These are phyloP conservation scores for Monopis laevigella DNA, from an alignment of 2,888 invertebrate species.

Conservation along the genomic window DNA sequence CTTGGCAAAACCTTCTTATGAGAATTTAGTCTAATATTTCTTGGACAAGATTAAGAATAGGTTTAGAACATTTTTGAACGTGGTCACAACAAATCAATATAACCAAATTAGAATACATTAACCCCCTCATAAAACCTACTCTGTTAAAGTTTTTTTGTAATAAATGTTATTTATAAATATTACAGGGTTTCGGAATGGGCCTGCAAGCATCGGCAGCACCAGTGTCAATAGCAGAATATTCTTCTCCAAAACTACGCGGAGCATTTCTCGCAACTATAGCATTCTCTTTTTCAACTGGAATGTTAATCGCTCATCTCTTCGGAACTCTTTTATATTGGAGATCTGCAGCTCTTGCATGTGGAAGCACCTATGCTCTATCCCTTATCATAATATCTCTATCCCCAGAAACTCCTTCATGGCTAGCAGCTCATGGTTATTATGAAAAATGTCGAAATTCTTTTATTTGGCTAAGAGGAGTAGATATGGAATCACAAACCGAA, in stretches of 20 bases:
- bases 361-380: conserved; percentile 54
- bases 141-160: too few relatives aligned
- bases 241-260: conserved; percentile 69
- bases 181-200: conserved; percentile 64
- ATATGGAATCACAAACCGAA: conserved; percentile 51
- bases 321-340: conserved; percentile 72
- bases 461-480: conserved; percentile 65
- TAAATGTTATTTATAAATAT: conserved; percentile 24
- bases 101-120: too few relatives aligned
- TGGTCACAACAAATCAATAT: too few relatives aligned
- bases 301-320: conserved; percentile 70
- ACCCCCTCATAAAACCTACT: too few relatives aligned
- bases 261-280: conserved; percentile 70
- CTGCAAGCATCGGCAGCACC: conserved; percentile 56
- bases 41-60: too few relatives aligned
- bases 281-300: conserved; percentile 70
- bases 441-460: conserved; percentile 67
- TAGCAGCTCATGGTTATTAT: conserved; percentile 62
- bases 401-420: conserved; percentile 74
- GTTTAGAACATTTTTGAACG: too few relatives aligned
- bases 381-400: conserved; percentile 58
- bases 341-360: conserved; percentile 61
- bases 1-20: too few relatives aligned
- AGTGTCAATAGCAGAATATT: conserved; percentile 56
- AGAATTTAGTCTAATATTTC: too few relatives aligned